Base-by-base conservation (phyloP, 1,140 invertebrate genomes). In the Luehdorfia chinensis region DNA sequence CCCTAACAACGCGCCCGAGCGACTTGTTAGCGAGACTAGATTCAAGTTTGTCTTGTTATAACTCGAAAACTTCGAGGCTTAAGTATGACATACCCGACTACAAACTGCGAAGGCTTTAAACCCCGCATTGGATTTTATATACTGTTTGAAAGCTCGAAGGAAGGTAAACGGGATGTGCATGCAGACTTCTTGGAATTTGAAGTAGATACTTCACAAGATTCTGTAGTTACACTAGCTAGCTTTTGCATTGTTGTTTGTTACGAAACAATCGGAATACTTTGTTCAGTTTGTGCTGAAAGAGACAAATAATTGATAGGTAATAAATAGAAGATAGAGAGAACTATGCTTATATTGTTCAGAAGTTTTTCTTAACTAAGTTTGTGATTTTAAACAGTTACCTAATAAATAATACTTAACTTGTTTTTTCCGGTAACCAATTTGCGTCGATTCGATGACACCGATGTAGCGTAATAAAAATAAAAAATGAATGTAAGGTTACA, bases 1-100 rank as follows among this genome's bases (percentile, higher is more conserved):
- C 52, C 59, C 50, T 58, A 66, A 65, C 67, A 67, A 60, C 58
- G 46, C 51, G 50, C 30, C 39, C 37, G 39, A 53, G 44, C 52
- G 61, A 68, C 68, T 74, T 76, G 70, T 74, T 74, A 74, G 65
- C 47, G 55, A 45, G 46, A 57, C 50, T 55, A 62, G 52, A 64
- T 53, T 51, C 55, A 72, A 77, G 74, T 77, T 77, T 74, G 61
- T 66, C 66, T 77, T 66, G 74, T 77, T 77, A 77, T 68, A 74
- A 69, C 65, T 71, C 63, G 19, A 30, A 21, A 50, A 39, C 55
- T 47, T 19, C 44, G 47, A 49, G 52, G 58, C 63, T 60, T 66
- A 43, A 43, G 39, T 43, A 66, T 63, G 59, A 63, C 59, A 62
- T 62, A 52, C 45, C 49, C 52, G 52, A 55, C 47, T 47, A 45